Evolutionary conservation across 2,888 invertebrate species (phyloP).

Genomic region (Troides oblongomaculatus): DNA sequence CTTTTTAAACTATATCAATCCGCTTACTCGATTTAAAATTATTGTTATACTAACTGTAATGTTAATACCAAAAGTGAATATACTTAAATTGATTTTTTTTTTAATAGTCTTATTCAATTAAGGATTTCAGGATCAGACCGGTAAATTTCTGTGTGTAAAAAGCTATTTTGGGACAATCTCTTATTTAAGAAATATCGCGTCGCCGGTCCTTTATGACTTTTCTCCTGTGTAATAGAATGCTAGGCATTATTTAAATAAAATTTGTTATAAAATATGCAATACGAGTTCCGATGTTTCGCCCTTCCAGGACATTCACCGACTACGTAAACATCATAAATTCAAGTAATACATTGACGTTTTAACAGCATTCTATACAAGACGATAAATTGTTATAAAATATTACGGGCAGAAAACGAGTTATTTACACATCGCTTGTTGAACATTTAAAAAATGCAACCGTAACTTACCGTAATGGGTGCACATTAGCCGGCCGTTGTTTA

Average conservation of each 20-base stretch:
- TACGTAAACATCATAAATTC: conserved; percentile 25
- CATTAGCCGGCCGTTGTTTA: not conserved
- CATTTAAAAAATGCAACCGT: conserved; percentile 15
- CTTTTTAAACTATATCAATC: too few relatives aligned
- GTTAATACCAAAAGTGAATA: too few relatives aligned
- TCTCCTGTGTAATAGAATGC: too few relatives aligned
- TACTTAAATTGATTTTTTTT: too few relatives aligned
- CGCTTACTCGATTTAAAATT: too few relatives aligned
- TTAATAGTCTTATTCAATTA: too few relatives aligned
- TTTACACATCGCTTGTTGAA: conserved; percentile 15
- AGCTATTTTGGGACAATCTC: too few relatives aligned
- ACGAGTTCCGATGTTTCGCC: not conserved
- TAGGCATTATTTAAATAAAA: not conserved
- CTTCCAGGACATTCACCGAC: conserved; percentile 14
- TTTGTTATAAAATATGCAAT: not conserved
- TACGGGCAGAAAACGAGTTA: conserved; percentile 24
- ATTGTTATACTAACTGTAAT: too few relatives aligned
- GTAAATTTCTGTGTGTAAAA: too few relatives aligned
- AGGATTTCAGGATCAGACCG: too few relatives aligned
- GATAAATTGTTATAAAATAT: conserved; percentile 29
- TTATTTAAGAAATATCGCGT: too few relatives aligned
- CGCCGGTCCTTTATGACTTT: too few relatives aligned
- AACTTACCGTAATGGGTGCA: not conserved
- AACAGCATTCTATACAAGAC: conserved; percentile 20
- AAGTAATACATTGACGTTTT: conserved; percentile 27